Base-by-base conservation (phyloP, 2,797 vertebrate species). In the Falco naumanni region DNA sequence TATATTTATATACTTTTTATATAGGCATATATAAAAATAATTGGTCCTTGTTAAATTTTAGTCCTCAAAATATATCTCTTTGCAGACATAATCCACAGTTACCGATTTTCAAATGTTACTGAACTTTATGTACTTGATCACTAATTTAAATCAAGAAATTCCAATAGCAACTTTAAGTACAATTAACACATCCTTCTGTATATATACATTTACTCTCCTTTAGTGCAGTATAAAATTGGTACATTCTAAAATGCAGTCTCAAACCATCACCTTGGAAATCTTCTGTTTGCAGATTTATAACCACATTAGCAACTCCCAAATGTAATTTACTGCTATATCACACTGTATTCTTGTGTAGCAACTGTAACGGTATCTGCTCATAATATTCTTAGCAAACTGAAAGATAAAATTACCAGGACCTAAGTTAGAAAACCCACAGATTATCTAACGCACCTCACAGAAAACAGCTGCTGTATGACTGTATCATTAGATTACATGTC, bases 331-430 rank as follows among this genome's bases (percentile, higher is more conserved):
- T 84, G 74, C 54, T 72, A 9, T 5, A 92, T 71, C 63, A 72
- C 41, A 57, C 70, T 45, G 16, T 84, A 88, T 69, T 95, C 29
- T 26, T 47, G 70, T 39, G 41, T 31, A 93, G 60, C 53, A 84
- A 89, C 34, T 76, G 41, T 31, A 81, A 94, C 1, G 13, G 8
- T 86, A 94, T 59, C 63, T 81, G 66, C 59, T 92, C 51, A 69
- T 51, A 64, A 85, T 33, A 45, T 60, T 72, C 81, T 89, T 64
- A 72, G 60, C 37, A 72, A 79, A 90, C 69, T 4, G 41, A 61
- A 95, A 90, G 72, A 75, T n/a, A 74, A 77, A 71, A 93, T 78
- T 89, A 93, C 75, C 81, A 95, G 81, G 84, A 92, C 87, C 41
- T 61, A 92, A 87, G 56, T 70, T 82, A 72, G 87, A 87, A 93